Base-by-base conservation (phyloP, 2,888 invertebrate genomes). In the Heliconius charithonia region DNA sequence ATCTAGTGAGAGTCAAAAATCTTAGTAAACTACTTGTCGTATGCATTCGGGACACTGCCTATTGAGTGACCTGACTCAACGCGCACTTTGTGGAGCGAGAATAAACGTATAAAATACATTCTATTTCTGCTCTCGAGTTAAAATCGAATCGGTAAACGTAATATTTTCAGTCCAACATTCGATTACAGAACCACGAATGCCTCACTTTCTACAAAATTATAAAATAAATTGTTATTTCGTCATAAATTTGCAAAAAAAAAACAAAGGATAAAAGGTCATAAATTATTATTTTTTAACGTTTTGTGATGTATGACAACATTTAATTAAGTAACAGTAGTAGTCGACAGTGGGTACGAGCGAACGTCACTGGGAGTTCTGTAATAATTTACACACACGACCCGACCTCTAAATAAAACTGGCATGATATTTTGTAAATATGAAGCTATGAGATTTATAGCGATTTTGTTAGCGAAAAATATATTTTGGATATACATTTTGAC, bases 251-350 rank as follows among this genome's bases (percentile, higher is more conserved):
- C 29, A 56, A 29, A 71, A 59, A 72, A 72, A 37, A 71, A 56
- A 56, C 13, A 32, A 59, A 32, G 9, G n/a, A 72, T 25, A 12
- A 45, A 29, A 32, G 25, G 22, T 72, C 4, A 59, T 72, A 59
- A 71, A 32, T 72, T n/a, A 59, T 59, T 2, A 37, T 72, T 72
- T 59, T 32, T n/a, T 65, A 74, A 45, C 41, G 41, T 63, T 74
- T 41, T 45, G 27, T 74, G 74, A 74, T 65, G 27, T 74, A 74
- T 74, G 74, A 65, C 63, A 74, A 65, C 74, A 22, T 74, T 74
- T 74, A 74, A 74, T 74, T 74, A 74, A 63, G 63, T 65, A 74
- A 74, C 65, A 74, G 74, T 63, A 63, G 74, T 65, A 13, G 74
- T 63, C 74, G 74, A 74, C 74, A 74, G 62, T 29, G 63, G 22